phyloP scores from a whole-genome alignment of 2,113 vertebrate species.

The Recurvirostra avosetta region DNA sequence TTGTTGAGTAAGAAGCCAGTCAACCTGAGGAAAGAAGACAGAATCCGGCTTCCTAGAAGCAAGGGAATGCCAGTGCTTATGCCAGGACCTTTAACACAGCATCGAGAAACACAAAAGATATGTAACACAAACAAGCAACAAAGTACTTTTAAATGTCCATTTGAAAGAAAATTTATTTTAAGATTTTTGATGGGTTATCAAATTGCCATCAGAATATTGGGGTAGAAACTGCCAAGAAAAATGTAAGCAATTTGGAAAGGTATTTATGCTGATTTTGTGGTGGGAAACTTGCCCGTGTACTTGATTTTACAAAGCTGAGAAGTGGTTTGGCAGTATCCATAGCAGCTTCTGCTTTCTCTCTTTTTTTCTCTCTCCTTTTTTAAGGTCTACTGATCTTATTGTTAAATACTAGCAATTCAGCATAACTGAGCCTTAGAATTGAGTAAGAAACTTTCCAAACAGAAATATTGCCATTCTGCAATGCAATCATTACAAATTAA shows the following conservation, averaged over 20 bases:
- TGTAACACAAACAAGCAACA: slow-evolving; percentile 13
- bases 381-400: slow-evolving; percentile 40
- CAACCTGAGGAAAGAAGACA: not conserved
- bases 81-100: not conserved
- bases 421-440: not conserved
- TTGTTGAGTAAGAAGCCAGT: not conserved
- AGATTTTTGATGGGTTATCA: not conserved
- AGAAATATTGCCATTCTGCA: not conserved
- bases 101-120: not conserved
- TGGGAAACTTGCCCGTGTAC: not conserved
- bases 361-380: slow-evolving; percentile 9
- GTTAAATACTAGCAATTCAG: slow-evolving; percentile 22
- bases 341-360: slow-evolving; percentile 49
- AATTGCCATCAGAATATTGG: not conserved
- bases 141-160: not conserved
- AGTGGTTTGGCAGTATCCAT: slow-evolving; percentile 27
- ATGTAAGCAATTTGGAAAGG: not conserved
- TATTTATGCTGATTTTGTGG: slow-evolving; percentile 26
- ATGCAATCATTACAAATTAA: not conserved
- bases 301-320: slow-evolving; percentile 40
- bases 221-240: not conserved
- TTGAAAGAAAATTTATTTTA: not conserved
- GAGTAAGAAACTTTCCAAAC: slow-evolving; percentile 20
- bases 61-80: not conserved
- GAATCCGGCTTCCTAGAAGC: not conserved